Percentiles rank a stretch among this genome's conserved stretches.
Conservation (phyloP, 2,797 vertebrate genomes). For the Rhinatrema bivittatum region DNA sequence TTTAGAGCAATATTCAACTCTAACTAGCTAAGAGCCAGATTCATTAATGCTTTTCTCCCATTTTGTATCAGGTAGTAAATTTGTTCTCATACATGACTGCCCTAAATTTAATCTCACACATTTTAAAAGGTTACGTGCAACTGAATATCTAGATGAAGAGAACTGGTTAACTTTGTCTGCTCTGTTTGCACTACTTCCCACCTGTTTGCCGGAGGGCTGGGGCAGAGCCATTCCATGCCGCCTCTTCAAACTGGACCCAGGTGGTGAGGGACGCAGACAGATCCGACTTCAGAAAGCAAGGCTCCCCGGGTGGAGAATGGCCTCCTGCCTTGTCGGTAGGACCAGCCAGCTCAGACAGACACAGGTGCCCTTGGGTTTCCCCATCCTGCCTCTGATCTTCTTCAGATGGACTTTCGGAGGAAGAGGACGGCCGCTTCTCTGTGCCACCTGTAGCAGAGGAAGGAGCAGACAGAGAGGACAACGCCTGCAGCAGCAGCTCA, state of each 20-base stretch:
- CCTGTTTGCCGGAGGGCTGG: conserved; percentile 32
- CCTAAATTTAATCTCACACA: too few species aligned
- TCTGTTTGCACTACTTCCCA: too few species aligned
- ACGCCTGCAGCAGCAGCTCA: too few species aligned
- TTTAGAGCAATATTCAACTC: too few species aligned
- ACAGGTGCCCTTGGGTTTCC: conserved; percentile 36
- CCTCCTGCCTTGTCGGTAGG: conserved; percentile 28
- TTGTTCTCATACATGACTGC: too few species aligned
- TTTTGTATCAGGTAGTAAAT: too few species aligned
- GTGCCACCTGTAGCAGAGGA: conserved; percentile 30
- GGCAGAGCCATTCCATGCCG: conserved; percentile 34
- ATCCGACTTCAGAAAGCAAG: conserved; percentile 16
- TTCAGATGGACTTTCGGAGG: conserved; percentile 47
- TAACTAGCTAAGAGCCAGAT: too few species aligned
- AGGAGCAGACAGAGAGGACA: not conserved
- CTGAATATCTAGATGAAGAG: too few species aligned
- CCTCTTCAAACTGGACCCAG: conserved; percentile 67
- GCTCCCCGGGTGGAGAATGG: conserved; percentile 33
- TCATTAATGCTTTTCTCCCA: too few species aligned
- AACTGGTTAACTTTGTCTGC: too few species aligned
- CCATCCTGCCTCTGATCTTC: conserved; percentile 28
- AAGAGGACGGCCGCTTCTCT: conserved; percentile 31
- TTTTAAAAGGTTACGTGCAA: too few species aligned
- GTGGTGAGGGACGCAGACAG: conserved; percentile 42
- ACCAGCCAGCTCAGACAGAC: conserved; percentile 23